Evolutionary conservation across 1,140 invertebrate species (phyloP).

Genomic region (Listronotus bonariensis): DNA sequence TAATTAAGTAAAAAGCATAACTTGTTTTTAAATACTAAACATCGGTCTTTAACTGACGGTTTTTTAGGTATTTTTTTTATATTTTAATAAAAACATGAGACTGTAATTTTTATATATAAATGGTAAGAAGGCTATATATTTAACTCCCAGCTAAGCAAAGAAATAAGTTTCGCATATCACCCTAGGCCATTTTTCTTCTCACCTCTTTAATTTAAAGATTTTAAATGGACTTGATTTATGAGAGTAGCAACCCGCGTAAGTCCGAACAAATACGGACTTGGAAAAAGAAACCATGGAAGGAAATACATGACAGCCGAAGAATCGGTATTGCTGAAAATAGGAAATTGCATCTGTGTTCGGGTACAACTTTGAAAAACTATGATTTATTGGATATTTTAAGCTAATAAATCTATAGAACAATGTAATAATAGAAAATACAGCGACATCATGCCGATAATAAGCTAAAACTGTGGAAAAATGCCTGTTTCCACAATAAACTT

Average conservation of each 20-base stretch:
- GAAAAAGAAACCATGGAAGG: constrained; percentile 21
- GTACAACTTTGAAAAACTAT: constrained; percentile 25
- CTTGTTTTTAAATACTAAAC: too few relatives aligned
- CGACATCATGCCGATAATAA: too few relatives aligned
- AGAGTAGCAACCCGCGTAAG: constrained; percentile 16
- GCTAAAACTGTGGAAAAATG: too few relatives aligned
- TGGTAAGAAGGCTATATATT: too few relatives aligned
- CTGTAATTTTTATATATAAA: too few relatives aligned
- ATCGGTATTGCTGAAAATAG: constrained; percentile 26
- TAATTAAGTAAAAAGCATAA: too few relatives aligned
- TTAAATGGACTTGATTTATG: constrained; percentile 31
- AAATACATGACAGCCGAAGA: constrained; percentile 28
- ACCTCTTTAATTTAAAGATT: constrained; percentile 32
- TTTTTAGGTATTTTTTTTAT: too few relatives aligned
- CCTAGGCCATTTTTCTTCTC: constrained; percentile 9
- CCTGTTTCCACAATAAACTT: too few relatives aligned
- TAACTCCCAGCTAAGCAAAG: background rate
- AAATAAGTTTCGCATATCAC: constrained; percentile 3
- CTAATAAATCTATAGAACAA: constrained; percentile 8
- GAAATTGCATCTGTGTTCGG: constrained; percentile 20
- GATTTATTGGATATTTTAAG: constrained; percentile 17
- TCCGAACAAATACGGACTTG: constrained; percentile 8
- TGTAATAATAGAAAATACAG: constrained; percentile 12
- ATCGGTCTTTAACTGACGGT: too few relatives aligned
- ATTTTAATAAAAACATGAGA: too few relatives aligned